phyloP scores from a whole-genome alignment of 2,888 invertebrate species.

The Myopa testacea region DNA sequence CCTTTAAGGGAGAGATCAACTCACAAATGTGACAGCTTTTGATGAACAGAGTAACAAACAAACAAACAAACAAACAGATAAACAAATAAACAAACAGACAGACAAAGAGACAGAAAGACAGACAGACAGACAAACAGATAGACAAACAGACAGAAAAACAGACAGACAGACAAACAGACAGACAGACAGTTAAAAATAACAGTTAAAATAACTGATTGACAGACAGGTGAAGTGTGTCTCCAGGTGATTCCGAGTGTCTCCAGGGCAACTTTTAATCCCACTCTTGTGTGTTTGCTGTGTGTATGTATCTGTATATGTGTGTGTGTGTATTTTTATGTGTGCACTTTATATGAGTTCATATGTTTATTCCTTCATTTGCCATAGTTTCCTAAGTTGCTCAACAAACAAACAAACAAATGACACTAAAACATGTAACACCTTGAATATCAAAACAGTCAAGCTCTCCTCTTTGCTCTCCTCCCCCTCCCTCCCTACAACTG shows the following conservation, averaged over 20 bases:
- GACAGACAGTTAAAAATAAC: constrained; percentile 8
- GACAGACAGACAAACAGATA: not conserved
- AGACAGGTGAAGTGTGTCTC: constrained; percentile 22
- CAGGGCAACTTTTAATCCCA: too few species aligned
- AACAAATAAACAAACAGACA: not conserved
- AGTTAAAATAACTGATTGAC: not conserved
- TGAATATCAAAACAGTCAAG: not conserved
- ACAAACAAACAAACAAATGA: constrained; percentile 16
- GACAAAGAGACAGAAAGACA: constrained; percentile 3
- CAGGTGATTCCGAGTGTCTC: constrained; percentile 5
- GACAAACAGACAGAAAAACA: constrained; percentile 9
- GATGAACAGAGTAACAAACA: not conserved
- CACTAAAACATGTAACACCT: not conserved
- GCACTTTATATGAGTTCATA: not conserved
- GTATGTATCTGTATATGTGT: too few species aligned
- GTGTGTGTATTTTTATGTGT: too few species aligned
- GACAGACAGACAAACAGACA: constrained; percentile 20
- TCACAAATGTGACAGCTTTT: not conserved
- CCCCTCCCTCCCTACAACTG: not conserved
- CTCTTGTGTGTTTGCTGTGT: too few species aligned
- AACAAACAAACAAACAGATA: not conserved
- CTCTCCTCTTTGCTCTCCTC: not conserved
- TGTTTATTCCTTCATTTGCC: not conserved
- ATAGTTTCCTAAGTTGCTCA: not conserved
- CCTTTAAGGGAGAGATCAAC: too few species aligned